Conservation (phyloP, 1,140 invertebrate species). For the Diploscapter pachys region DNA sequence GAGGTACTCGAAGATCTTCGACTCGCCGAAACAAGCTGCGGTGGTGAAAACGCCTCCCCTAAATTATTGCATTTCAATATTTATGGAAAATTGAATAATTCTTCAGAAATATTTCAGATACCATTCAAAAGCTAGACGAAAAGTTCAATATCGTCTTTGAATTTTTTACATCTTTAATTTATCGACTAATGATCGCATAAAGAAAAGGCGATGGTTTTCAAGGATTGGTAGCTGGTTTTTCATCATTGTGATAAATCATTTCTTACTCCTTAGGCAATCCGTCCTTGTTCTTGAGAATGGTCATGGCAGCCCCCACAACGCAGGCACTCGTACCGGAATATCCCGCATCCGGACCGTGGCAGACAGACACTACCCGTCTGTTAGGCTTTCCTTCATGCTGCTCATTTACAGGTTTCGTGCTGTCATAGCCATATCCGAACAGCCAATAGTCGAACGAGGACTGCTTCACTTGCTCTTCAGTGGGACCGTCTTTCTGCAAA, state of each 20-base stretch:
- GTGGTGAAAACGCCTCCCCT: constrained; percentile 56
- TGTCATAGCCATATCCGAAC: constrained; percentile 74
- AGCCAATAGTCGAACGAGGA: constrained; percentile 56
- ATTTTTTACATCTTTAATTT: too few species aligned
- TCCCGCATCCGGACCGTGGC: constrained; percentile 69
- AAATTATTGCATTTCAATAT: too few species aligned
- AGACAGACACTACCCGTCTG: constrained; percentile 70
- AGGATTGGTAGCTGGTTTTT: too few species aligned
- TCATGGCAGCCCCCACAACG: constrained; percentile 71
- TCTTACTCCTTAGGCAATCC: constrained; percentile 68
- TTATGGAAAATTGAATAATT: too few species aligned
- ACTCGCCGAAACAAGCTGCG: constrained; percentile 52
- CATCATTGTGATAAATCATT: too few species aligned
- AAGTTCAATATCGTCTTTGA: too few species aligned
- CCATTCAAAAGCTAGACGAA: too few species aligned
- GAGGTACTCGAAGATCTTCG: constrained; percentile 54
- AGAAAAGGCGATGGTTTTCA: too few species aligned
- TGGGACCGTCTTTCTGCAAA: constrained; percentile 24
- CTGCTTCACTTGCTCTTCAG: constrained; percentile 49
- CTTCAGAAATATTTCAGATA: too few species aligned
- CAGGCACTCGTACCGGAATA: constrained; percentile 77
- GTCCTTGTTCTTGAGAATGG: constrained; percentile 72
- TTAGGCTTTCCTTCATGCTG: constrained; percentile 66
- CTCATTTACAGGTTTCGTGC: constrained; percentile 66
- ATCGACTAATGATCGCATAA: too few species aligned